Base-by-base conservation (phyloP, 2,113 vertebrate species). In the Lanius ludovicianus region DNA sequence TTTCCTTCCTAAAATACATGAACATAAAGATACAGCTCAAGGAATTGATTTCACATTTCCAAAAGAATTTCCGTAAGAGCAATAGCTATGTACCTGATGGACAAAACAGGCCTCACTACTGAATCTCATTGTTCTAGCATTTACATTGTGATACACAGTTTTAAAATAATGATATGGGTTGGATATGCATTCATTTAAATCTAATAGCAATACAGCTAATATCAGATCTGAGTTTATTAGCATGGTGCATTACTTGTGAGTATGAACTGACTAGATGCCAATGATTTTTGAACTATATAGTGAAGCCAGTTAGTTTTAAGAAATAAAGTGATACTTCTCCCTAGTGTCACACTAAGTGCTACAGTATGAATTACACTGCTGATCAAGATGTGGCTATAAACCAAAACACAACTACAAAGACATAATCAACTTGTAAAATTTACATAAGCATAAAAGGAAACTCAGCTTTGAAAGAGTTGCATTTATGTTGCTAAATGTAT, bases 261-360 rank as follows among this genome's bases (percentile, higher is more conserved):
- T 35, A 92, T 37, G 25, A 85, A 92, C 68, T 86, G 86, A 95
- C 87, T 95, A 60, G 57, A 86, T 68, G 85, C 57, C 94, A 96
- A 22, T 93, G 95, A 95, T 94, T 98, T 93, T 96, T 79, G 88
- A 95, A 92, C 67, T 49, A 78, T 69, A 77, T 30, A 90, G 84
- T 67, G 73, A 96, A 96, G 93, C 82, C 91, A 97, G 97, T 97
- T 88, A 97, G 71, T 87, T 95, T 86, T 90, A 96, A 97, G 93
- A 96, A 97, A 98, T 97, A 95, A 95, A 91, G 68, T 50, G 82
- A 95, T 96, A 87, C 63, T 89, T 97, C 80, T 93, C 92, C 97
- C 83, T 90, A 92, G 88, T 93, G 87, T 92, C 89, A 94, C 39
- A 59, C 82, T 95, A 96, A 92, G 83, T 92, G 93, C 92, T 95